Evolutionary conservation across 2,888 invertebrate species (phyloP), one percentile per base, ranked within the genome.

Genomic region (Drosophila dives): DNA sequence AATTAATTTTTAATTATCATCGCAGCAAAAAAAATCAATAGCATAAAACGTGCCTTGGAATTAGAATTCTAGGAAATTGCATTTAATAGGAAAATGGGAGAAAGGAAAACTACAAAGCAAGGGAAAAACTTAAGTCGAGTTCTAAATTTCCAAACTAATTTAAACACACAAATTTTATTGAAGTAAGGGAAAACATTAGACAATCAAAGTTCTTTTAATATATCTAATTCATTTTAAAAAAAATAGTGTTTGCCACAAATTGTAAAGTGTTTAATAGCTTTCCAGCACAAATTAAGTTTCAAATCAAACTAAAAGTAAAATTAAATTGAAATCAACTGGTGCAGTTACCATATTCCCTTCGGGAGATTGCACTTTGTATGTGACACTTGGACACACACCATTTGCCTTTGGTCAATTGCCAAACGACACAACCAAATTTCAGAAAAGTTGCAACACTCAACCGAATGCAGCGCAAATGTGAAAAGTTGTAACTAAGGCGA

Each of bases 1-100:
- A 89, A 89, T 86, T 73, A 81, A 86, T 86, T 88, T 89, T 89
- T 86, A 88, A 89, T 89, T 89, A 88, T 81, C 80, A 80, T 61
- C 74, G 63, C 54, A 68, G 65, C 33, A 55, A 53, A 77, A 23
- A 23, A 86, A 85, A 84, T 86, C 87, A 82, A 86, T 89, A 80
- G 50, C 17, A 61, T 62, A 61, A 69, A 59, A 72, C 63, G 78
- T 71, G 70, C 49, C 42, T 48, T 51, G 36, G 61, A 60, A 87
- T 85, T 83, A 72, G 77, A 68, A 75, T 62, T 61, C 48, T 62
- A 64, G 45, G 50, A 55, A 61, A 69, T 51, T 49, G 49, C 55
- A 72, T 29, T 55, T 53, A 66, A 71, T 32, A 33, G 34, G 20
- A 49, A 38, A 62, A 32, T 17, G 20, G 32, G 58, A 38, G 17